Base-by-base conservation (phyloP, 2,888 invertebrate genomes). In the Eilema sororculum region DNA sequence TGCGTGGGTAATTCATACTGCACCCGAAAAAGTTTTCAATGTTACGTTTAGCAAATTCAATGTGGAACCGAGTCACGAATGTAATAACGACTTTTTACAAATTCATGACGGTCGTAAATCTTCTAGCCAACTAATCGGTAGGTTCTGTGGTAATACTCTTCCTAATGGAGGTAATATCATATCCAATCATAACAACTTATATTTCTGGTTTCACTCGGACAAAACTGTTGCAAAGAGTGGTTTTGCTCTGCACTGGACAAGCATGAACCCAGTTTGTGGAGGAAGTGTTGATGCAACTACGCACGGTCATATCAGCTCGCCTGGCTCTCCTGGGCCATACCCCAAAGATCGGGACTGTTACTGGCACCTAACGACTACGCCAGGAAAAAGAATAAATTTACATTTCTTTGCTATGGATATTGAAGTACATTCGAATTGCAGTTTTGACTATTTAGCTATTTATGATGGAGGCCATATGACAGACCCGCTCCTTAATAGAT, bases 291-390 rank as follows among this genome's bases (percentile, higher is more conserved):
- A 96, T 62, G 96, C 96, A 0, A 87, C 90, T 0, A 92, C 96
- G 6, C 97, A 98, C 86, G 99, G 99, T 1, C 96, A 96, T 0
- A 96, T 99, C 25, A 96, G 96, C 65, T 98, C 98, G 3, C 99
- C 99, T 0, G 99, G 99, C 0, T 98, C 97, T 67, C 99, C 99
- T 0, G 98, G 98, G 16, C 96, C 96, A 75, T 99, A 99, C 92
- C 99, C 99, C 0, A 96, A 96, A 20, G 97, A 98, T 89, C 95
- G 97, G 33, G 98, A 98, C 85, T 99, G 99, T 87, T 96, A 95
- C 71, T 99, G 99, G 99, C 94, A 93, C 62, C 93, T 99, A 63
- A 85, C 82, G 9, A 97, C 97, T 0, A 93, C 95, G 4, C 93
- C 96, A 0, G 97, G 97, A 13, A 98, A 98, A 90, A 96, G 98